Evolutionary conservation across 2,888 invertebrate species (phyloP).

Genomic region (Pollenia amentaria): DNA sequence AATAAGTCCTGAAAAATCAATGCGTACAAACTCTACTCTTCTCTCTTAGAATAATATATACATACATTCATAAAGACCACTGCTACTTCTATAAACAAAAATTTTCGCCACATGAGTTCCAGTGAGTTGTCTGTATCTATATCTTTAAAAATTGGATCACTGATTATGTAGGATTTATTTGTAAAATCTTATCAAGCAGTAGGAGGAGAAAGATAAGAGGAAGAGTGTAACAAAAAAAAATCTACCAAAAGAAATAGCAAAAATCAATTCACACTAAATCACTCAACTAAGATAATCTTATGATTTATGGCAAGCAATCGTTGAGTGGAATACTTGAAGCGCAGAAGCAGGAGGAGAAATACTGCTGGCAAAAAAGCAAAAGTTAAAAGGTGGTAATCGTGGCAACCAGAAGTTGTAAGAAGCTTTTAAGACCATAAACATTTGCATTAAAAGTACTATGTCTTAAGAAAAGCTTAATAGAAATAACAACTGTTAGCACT

Average conservation of each 20-base stretch:
- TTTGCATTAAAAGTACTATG: neutral
- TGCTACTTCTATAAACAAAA: conserved; percentile 25
- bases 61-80: neutral
- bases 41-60: too few relatives aligned
- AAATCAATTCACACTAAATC: conserved; percentile 72
- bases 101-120: conserved; percentile 13
- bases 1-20: conserved; percentile 26
- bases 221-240: neutral
- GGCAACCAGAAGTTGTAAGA: neutral
- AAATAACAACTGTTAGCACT: conserved; percentile 28
- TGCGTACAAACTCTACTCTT: neutral
- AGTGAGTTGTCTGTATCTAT: neutral
- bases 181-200: conserved; percentile 25
- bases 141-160: conserved; percentile 37
- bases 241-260: conserved; percentile 29
- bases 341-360: neutral
- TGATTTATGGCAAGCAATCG: conserved; percentile 62
- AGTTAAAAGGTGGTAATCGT: neutral
- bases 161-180: conserved; percentile 63
- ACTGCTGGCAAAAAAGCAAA: conserved; percentile 12
- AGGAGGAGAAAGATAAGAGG: neutral
- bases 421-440: neutral
- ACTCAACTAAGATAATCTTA: conserved; percentile 67
- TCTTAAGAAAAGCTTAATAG: conserved; percentile 5
- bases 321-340: conserved; percentile 29